Evolutionary conservation across 2,888 invertebrate genomes (phyloP), one percentile per base, ranked within the genome.

Genomic region (Marronus borbonicus): DNA sequence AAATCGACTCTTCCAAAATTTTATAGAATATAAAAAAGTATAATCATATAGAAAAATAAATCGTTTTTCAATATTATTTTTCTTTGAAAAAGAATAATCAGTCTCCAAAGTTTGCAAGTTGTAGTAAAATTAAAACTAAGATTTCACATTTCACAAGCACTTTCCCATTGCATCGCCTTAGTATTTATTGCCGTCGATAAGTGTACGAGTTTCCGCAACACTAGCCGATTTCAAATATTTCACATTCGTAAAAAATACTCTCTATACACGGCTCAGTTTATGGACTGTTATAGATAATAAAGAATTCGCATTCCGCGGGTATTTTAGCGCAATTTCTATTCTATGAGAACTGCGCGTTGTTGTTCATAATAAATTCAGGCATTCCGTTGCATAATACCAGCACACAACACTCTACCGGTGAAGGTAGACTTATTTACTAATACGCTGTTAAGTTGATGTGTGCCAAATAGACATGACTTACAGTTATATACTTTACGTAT

Each of bases 281-380:
- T 44, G 7, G 44, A 20, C 65, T 36, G n/a, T 66, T 66, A 66
- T 44, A 66, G 39, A 66, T 66, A 66, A 66, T 66, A 66, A 66
- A 66, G 65, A 66, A 66, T 66, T 17, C 44, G 44, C 44, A 44
- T 66, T 66, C 65, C 20, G 65, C 44, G 44, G 20, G 65, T 20
- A 44, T 39, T 66, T 20, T 66, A 66, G 17, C n/a, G 65, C 65
- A 44, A 66, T 70, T 70, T 55, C 70, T 58, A 58, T 58, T 58
- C 55, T 52, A 70, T 70, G 70, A 58, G 70, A 70, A 70, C 70
- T 20, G 70, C 31, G 70, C 17, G 55, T 58, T 20, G 55, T 55
- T 55, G 55, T 52, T 70, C 70, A 58, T 36, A 36, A 70, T 70
- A 58, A 69, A 69, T 68, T 50, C 50, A 20, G 68, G 68, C 52